Conservation (phyloP, 2,113 vertebrate species). For the Rissa tridactyla region DNA sequence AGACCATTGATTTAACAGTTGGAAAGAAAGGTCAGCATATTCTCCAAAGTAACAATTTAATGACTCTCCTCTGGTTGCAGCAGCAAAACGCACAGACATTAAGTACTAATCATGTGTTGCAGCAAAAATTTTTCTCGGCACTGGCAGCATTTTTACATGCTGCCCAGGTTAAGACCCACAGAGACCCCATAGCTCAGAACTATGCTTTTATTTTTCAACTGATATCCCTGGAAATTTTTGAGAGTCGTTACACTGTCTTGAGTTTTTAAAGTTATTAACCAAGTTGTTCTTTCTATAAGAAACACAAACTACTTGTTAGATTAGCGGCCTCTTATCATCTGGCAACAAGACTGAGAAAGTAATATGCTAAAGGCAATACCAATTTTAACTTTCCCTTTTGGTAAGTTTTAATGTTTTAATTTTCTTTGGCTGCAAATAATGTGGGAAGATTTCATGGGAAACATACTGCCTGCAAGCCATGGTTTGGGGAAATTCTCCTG, state of each 20-base stretch:
- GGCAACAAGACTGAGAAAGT: not conserved
- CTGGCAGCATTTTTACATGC: not conserved
- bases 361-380: not conserved
- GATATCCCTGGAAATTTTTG: not conserved
- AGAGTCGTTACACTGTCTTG: not conserved
- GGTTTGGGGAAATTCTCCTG: not conserved
- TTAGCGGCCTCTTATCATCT: not conserved
- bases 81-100: not conserved
- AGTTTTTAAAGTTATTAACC: not conserved
- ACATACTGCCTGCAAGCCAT: not conserved
- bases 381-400: not conserved
- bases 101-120: not conserved
- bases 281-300: not conserved
- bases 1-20: not conserved
- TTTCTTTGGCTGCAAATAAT: not conserved
- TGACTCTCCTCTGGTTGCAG: not conserved
- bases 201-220: not conserved
- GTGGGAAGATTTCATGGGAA: not conserved
- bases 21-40: not conserved
- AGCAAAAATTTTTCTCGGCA: not conserved
- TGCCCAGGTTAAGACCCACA: not conserved
- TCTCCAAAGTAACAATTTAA: not conserved
- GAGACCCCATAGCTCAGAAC: not conserved
- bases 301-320: not conserved
- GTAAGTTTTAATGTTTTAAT: not conserved